Percentiles rank a stretch among this genome's conserved stretches.
phyloP scores from a whole-genome alignment of 2,888 invertebrate species.

The Drosophila mimica region DNA sequence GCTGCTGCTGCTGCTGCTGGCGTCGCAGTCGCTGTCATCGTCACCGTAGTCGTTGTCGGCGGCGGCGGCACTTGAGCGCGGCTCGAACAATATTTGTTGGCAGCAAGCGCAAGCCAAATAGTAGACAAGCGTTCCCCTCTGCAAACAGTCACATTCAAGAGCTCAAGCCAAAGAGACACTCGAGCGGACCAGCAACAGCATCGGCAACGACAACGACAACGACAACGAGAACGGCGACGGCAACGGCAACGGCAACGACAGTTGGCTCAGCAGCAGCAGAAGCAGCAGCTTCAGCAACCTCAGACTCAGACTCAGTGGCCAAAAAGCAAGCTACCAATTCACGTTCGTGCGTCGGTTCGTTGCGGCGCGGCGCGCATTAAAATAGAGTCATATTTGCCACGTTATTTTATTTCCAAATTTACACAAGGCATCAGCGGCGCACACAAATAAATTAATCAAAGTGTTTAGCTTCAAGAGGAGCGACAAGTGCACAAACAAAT shows the following conservation, averaged over 20 bases:
- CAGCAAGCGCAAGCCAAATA: constrained; percentile 85
- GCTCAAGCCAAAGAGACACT: constrained; percentile 85
- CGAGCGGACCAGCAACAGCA: constrained; percentile 83
- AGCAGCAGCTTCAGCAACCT: constrained; percentile 37
- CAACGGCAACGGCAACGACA: constrained; percentile 31
- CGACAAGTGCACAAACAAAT: constrained; percentile 74
- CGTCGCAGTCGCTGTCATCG: constrained; percentile 35
- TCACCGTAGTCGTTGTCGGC: constrained; percentile 42
- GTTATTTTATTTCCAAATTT: constrained; percentile 76
- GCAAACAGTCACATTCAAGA: constrained; percentile 86
- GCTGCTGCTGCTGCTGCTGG: constrained; percentile 18
- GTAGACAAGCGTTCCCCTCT: constrained; percentile 86
- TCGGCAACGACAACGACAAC: constrained; percentile 45
- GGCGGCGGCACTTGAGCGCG: constrained; percentile 84
- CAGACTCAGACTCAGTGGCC: constrained; percentile 73
- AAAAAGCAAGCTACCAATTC: constrained; percentile 76
- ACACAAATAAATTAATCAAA: constrained; percentile 74
- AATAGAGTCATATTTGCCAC: constrained; percentile 73
- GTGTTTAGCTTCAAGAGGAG: constrained; percentile 64
- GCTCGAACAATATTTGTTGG: constrained; percentile 85
- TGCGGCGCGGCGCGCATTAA: constrained; percentile 73
- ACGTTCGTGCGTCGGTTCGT: constrained; percentile 80
- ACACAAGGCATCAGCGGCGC: constrained; percentile 61
- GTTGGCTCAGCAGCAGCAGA: constrained; percentile 44
- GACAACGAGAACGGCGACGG: constrained; percentile 19